Percentiles rank a stretch among this genome's conserved stretches.
phyloP scores from a whole-genome alignment of 2,888 invertebrate species.

The Lycaena phlaeas region DNA sequence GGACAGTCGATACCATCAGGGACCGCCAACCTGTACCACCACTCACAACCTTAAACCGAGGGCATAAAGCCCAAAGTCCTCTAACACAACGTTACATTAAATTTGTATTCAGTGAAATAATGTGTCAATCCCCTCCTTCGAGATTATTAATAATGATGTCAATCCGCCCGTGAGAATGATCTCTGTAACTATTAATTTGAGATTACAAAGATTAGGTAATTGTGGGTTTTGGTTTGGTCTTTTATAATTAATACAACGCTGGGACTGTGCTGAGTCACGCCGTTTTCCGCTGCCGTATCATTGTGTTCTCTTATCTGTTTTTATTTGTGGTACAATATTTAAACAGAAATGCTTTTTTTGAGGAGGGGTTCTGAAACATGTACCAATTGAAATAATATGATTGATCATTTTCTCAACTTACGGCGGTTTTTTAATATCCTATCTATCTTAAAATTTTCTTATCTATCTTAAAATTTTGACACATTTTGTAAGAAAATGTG shows the following conservation, averaged over 20 bases:
- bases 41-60: conserved; percentile 13
- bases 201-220: conserved; percentile 58
- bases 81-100: conserved; percentile 8
- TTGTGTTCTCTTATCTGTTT: too few relatives aligned
- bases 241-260: conserved; percentile 53
- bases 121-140: conserved; percentile 65
- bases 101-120: conserved; percentile 38
- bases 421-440: too few relatives aligned
- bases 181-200: conserved; percentile 58
- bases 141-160: conserved; percentile 54
- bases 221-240: conserved; percentile 50
- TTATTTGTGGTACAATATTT: too few relatives aligned
- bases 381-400: too few relatives aligned
- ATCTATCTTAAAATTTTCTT: too few relatives aligned
- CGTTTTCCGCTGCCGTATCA: too few relatives aligned
- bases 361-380: too few relatives aligned
- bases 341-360: too few relatives aligned
- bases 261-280: conserved; percentile 52
- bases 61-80: conserved; percentile 22
- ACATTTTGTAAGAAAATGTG: too few relatives aligned
- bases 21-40: conserved; percentile 29
- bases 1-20: conserved; percentile 47
- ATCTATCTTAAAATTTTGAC: too few relatives aligned
- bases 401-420: too few relatives aligned
- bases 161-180: conserved; percentile 64